Conservation (phyloP, 2,113 vertebrate genomes). For the Chaetodon trifascialis region DNA sequence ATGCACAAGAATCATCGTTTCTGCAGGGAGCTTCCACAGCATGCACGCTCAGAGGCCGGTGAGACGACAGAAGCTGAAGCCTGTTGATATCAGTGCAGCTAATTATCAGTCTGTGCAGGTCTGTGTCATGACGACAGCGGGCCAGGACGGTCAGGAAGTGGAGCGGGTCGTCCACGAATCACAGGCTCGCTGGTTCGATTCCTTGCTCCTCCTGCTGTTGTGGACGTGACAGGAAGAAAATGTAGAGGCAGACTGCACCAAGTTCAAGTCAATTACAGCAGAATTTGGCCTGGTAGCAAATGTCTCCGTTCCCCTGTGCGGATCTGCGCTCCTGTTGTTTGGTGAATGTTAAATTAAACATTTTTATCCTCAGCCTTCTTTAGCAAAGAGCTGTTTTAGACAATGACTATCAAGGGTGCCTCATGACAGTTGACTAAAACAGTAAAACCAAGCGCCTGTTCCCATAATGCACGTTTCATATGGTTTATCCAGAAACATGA, state of each 20-base stretch:
- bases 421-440: not conserved
- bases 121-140: not conserved
- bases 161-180: not conserved
- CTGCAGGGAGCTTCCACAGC: constrained; percentile 31
- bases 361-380: not conserved
- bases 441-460: not conserved
- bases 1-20: constrained; percentile 9
- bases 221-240: not conserved
- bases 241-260: no score
- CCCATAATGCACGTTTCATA: no score
- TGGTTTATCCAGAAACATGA: no score
- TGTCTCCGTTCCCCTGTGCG: not conserved
- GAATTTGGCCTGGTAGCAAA: not conserved
- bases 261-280: not conserved
- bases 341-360: not conserved
- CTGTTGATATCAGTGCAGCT: not conserved
- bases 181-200: not conserved
- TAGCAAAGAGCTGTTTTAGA: not conserved
- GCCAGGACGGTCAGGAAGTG: not conserved
- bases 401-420: not conserved
- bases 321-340: not conserved
- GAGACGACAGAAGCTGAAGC: not conserved
- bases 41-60: not conserved
- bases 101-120: not conserved
- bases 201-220: not conserved